Evolutionary conservation across 1,140 invertebrate species (phyloP).

Genomic region (Trissolcus basalis): DNA sequence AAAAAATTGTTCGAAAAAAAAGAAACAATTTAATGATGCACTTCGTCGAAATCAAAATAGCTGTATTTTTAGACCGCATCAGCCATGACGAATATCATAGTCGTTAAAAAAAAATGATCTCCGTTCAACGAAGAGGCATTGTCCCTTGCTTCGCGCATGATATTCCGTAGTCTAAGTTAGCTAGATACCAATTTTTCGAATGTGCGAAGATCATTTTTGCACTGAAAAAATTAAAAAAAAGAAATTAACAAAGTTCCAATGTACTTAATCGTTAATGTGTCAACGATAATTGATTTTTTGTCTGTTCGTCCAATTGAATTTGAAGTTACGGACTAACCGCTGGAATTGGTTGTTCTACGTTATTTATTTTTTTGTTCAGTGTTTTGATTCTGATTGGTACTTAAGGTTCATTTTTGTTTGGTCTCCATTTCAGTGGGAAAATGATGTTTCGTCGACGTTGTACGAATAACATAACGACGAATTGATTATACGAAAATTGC

Average conservation of each 20-base stretch:
- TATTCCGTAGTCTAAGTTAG: slow-evolving; percentile 58
- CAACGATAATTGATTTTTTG: no score
- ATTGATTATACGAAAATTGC: slow-evolving; percentile 51
- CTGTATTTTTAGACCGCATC: slow-evolving; percentile 45
- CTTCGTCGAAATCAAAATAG: no score
- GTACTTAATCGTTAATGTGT: slow-evolving; percentile 24
- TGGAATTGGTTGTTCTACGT: neutral
- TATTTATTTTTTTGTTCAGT: slow-evolving; percentile 1
- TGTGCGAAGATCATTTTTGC: slow-evolving; percentile 26
- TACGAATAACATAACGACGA: slow-evolving; percentile 43
- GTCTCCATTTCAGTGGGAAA: slow-evolving; percentile 33
- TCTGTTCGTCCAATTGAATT: no score
- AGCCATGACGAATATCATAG: slow-evolving; percentile 55
- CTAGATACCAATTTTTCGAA: slow-evolving; percentile 51
- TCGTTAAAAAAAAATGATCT: slow-evolving; percentile 37
- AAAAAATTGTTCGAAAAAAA: neutral
- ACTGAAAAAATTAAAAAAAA: no score
- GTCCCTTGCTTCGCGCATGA: slow-evolving; percentile 44
- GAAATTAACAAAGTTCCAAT: neutral
- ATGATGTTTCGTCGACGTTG: slow-evolving; percentile 23
- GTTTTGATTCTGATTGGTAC: slow-evolving; percentile 3
- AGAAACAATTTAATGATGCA: slow-evolving; percentile 21
- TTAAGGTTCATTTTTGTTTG: slow-evolving; percentile 8
- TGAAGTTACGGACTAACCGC: neutral
- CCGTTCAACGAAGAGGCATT: slow-evolving; percentile 52